Percentiles rank a stretch among this genome's conserved stretches.
Conservation (phyloP, 2,797 vertebrate genomes). For the Neosilurus mollespiculum region DNA sequence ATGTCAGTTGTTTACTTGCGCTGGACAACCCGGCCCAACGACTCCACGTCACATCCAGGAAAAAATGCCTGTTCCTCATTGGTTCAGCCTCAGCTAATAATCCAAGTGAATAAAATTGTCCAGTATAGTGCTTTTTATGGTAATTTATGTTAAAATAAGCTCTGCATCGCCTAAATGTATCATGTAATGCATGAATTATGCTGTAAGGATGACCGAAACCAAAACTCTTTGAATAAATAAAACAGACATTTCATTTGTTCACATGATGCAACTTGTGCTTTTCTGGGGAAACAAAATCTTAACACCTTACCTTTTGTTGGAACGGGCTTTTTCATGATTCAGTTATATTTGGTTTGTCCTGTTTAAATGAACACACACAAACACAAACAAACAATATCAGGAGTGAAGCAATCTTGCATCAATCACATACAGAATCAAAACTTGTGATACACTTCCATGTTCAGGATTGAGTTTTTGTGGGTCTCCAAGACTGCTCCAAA, state of each 20-base stretch:
- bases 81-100: no score
- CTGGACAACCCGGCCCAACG: no score
- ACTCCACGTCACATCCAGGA: no score
- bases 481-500: not conserved
- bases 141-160: no score
- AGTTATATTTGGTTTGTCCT: conserved; percentile 63
- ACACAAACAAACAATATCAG: conserved; percentile 37
- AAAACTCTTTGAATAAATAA: not conserved
- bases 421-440: conserved; percentile 32
- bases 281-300: not conserved
- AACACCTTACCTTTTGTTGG: conserved; percentile 81
- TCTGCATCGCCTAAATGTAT: no score
- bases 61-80: no score
- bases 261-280: not conserved
- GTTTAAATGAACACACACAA: conserved; percentile 37
- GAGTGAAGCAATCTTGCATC: not conserved
- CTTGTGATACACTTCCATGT: not conserved
- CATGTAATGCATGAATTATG: no score
- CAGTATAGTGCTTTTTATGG: no score
- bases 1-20: no score
- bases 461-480: not conserved
- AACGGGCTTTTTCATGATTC: conserved; percentile 89
- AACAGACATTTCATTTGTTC: not conserved
- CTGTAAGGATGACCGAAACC: no score
- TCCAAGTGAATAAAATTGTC: no score